Evolutionary conservation across 2,113 vertebrate species (phyloP).

Genomic region (Genyomyrus donnyi): DNA sequence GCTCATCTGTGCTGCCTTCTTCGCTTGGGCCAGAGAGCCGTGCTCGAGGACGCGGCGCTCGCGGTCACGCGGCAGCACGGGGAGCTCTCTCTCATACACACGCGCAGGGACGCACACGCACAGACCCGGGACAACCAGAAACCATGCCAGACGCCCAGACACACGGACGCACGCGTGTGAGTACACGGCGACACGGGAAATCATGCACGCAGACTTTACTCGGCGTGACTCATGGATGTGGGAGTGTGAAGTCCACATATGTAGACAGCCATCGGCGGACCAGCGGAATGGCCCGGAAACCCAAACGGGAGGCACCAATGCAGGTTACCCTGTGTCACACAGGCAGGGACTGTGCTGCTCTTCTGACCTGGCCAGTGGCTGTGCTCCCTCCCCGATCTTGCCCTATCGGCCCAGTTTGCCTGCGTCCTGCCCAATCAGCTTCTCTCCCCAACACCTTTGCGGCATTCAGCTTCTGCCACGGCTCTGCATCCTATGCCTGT

Average conservation of each 20-base stretch:
- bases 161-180: neutral
- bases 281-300: neutral
- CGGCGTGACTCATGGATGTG: neutral
- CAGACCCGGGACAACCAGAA: neutral
- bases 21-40: neutral
- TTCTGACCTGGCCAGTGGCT: neutral
- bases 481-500: neutral
- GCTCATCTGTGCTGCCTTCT: neutral
- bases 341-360: neutral
- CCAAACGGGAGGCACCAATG: neutral
- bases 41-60: neutral
- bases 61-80: neutral
- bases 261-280: neutral
- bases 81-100: neutral
- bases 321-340: neutral
- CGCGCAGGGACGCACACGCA: neutral
- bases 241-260: neutral
- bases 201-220: neutral
- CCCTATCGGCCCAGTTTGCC: neutral
- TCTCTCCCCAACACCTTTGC: neutral
- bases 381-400: neutral
- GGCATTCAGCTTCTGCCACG: slow-evolving; percentile 28
- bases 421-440: slow-evolving; percentile 17
- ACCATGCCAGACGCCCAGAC: neutral
- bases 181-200: neutral